Conservation (phyloP, 1,140 invertebrate genomes). For the Lepidurus apus region DNA sequence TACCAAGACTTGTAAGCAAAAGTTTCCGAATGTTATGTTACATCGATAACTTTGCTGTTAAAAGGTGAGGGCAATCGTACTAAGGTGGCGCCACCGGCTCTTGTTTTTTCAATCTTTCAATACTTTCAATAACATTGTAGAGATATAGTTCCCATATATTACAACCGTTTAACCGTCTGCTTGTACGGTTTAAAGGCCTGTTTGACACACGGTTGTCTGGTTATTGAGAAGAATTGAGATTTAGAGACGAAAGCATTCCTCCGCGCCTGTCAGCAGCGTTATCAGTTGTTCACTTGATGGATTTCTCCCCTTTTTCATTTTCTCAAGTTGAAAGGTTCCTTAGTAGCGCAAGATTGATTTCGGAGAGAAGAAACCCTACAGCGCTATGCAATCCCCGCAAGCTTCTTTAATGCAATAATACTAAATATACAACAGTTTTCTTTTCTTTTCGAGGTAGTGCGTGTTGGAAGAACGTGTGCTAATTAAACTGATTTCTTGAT, state of each 20-base stretch:
- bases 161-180: background rate
- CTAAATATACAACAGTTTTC: background rate
- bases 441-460: background rate
- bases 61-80: background rate
- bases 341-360: background rate
- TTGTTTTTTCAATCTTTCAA: too few species aligned
- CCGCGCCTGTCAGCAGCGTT: slow-evolving; percentile 16
- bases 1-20: background rate
- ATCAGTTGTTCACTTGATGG: slow-evolving; percentile 13
- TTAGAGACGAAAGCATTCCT: slow-evolving; percentile 14
- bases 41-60: background rate
- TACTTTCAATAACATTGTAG: too few species aligned
- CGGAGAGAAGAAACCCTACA: background rate
- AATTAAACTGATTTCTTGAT: too few species aligned
- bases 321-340: slow-evolving; percentile 21
- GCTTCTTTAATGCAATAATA: background rate
- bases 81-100: background rate
- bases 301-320: background rate
- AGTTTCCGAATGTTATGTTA: background rate
- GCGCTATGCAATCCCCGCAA: background rate
- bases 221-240: slow-evolving; percentile 22
- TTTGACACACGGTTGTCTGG: slow-evolving; percentile 18
- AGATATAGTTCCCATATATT: background rate
- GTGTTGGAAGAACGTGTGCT: too few species aligned
- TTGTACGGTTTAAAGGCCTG: background rate